A percentile compares a stretch with the other conserved stretches of the same genome.
These are phyloP conservation scores for Tanytarsus gracilentus DNA, from an alignment of 2,888 invertebrate species.

Conservation along the genomic window DNA sequence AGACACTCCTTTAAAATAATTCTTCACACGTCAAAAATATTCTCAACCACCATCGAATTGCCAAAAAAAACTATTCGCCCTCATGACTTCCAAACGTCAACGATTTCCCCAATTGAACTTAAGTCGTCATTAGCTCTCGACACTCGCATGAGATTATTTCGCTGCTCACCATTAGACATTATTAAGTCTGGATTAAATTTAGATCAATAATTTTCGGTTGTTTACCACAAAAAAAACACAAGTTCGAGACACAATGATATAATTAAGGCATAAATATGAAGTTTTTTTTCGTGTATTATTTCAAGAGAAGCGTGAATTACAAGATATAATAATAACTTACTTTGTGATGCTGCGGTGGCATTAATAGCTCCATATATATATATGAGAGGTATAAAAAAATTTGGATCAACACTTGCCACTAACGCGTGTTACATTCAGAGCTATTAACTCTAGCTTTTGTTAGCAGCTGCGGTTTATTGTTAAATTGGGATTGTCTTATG, in stretches of 20 bases:
- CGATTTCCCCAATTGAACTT: no score
- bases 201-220: slow-evolving; percentile 27
- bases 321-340: neutral
- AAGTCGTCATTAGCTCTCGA: neutral
- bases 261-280: slow-evolving; percentile 11
- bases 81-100: no score
- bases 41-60: no score
- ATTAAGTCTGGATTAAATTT: slow-evolving; percentile 28
- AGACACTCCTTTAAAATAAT: no score
- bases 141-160: neutral
- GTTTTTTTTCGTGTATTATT: neutral
- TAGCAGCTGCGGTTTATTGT: no score
- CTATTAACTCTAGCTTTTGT: neutral
- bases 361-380: no score
- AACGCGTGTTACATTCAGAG: neutral
- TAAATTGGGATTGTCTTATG: no score
- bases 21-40: no score
- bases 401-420: slow-evolving; percentile 11
- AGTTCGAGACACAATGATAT: slow-evolving; percentile 22
- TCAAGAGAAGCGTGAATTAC: no score
- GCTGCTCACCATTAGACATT: neutral
- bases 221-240: slow-evolving; percentile 11
- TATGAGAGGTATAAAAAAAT: no score
- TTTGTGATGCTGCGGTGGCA: neutral
- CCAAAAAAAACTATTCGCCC: no score